Base-by-base conservation (phyloP, 1,140 invertebrate genomes). In the Oedothorax gibbosus region DNA sequence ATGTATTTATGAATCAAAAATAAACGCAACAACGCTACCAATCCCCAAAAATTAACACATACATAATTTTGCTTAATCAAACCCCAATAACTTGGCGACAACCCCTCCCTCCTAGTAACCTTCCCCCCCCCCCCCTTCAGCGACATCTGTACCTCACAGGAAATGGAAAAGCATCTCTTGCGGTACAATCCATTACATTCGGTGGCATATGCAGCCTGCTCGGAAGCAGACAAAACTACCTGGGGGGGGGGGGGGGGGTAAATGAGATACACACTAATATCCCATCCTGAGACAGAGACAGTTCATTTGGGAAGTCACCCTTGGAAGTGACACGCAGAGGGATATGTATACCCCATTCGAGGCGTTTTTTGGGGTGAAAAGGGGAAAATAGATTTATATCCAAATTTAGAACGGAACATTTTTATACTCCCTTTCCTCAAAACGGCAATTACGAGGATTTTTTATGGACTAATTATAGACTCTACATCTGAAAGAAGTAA, bases 171-270 rank as follows among this genome's bases (percentile, higher is more conserved):
- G 57, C 72, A 75, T 84, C 80, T 72, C 69, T 57, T 54, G 51
- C 69, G 20, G 57, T 51, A 57, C 80, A 83, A 76, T 84, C 81
- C 81, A 84, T 84, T 84, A 84, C 81, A 84, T 57, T 11, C 9
- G 60, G 81, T 75, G 81, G 71, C 72, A 64, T 73, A 82, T 82
- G 69, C 57, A 14, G 64, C 53, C 78, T 6, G 18, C n/a, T 4
- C 51, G 50, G 78, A 81, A 71, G 78, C 56, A 54, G 21, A 60
- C 53, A 75, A 75, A 35, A 75, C 75, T 21, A 64, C 75, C 21
- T 65, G 35, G 14, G 12, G 51, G 75, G 75, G 73, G 72, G 72
- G 18, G 53, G 71, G 72, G 14, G 72, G 60, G 60, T 75, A 60
- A 35, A 35, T 35, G 35, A 35, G 35, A 35, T 35, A 35, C 35